Evolutionary conservation across 2,888 invertebrate genomes (phyloP).

Genomic region (Mythimna lalbum): DNA sequence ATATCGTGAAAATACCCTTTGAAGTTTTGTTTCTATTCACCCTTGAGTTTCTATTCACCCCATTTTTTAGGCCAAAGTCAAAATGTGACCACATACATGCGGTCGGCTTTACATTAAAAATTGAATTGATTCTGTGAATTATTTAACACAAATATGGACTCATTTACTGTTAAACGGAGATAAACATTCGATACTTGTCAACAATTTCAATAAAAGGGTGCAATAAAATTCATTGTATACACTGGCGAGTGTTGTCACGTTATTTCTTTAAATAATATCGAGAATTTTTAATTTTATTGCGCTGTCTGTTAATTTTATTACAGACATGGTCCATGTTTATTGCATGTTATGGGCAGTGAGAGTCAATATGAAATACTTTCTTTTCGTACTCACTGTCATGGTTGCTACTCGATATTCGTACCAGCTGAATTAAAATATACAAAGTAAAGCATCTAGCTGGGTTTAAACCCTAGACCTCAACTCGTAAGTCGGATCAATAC

Average conservation of each 20-base stretch:
- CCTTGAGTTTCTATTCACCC: too few species aligned
- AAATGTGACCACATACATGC: not conserved
- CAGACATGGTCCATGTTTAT: constrained; percentile 18
- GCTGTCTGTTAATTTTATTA: constrained; percentile 18
- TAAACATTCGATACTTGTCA: constrained; percentile 24
- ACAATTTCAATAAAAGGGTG: constrained; percentile 30
- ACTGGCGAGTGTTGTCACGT: constrained; percentile 8
- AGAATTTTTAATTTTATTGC: constrained; percentile 22
- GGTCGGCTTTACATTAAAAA: not conserved
- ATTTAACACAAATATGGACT: constrained; percentile 8
- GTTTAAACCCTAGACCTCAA: too few species aligned
- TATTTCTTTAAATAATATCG: constrained; percentile 27
- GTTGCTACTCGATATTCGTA: not conserved
- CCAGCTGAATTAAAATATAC: too few species aligned
- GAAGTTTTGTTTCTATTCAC: too few species aligned
- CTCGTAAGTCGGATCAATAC: too few species aligned
- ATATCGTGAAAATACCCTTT: too few species aligned
- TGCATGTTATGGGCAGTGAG: not conserved
- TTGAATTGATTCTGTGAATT: not conserved
- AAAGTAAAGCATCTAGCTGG: too few species aligned
- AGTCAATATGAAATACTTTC: not conserved
- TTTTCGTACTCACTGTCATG: not conserved
- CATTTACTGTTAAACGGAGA: constrained; percentile 1
- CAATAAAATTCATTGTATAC: constrained; percentile 30
- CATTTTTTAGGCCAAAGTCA: not conserved